These are phyloP conservation scores for Grammomys dolichurus DNA, from an alignment of 2,113 vertebrate genomes.

Conservation along the genomic window DNA sequence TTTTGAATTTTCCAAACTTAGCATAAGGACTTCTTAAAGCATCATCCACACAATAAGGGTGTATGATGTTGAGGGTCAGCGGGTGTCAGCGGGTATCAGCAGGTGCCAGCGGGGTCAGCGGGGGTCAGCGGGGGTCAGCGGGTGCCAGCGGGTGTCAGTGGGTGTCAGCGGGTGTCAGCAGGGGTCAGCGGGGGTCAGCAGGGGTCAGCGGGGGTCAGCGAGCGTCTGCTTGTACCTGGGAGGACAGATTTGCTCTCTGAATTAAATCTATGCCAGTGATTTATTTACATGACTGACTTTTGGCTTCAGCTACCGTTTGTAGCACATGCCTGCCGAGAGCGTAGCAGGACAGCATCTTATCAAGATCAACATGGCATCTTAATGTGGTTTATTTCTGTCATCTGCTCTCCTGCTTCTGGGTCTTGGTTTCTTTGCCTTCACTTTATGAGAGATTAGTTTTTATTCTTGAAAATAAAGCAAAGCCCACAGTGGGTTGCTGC, in stretches of 20 bases:
- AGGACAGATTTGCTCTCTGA: not conserved
- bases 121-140: too few species aligned
- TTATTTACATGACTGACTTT: conserved; percentile 35
- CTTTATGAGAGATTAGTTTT: conserved; percentile 43
- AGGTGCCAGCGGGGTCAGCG: not conserved
- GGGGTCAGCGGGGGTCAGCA: not conserved
- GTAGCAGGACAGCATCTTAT: not conserved
- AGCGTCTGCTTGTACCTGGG: not conserved
- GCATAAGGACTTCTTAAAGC: not conserved
- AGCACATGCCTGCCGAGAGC: not conserved
- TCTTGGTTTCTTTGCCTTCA: not conserved
- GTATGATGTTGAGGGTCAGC: not conserved
- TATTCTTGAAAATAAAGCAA: conserved; percentile 40
- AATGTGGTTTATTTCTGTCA: not conserved
- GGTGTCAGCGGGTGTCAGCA: not conserved
- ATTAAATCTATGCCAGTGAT: conserved; percentile 9
- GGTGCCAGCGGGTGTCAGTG: not conserved
- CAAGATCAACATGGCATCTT: not conserved
- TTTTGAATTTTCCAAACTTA: not conserved
- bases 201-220: not conserved
- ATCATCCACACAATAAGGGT: not conserved
- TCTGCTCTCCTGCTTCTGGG: not conserved
- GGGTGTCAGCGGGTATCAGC: not conserved
- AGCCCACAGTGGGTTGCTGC: not conserved
- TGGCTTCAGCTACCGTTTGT: not conserved